These are phyloP conservation scores for Odontamblyopus rebecca DNA, from an alignment of 2,797 vertebrate species.

Conservation along the genomic window DNA sequence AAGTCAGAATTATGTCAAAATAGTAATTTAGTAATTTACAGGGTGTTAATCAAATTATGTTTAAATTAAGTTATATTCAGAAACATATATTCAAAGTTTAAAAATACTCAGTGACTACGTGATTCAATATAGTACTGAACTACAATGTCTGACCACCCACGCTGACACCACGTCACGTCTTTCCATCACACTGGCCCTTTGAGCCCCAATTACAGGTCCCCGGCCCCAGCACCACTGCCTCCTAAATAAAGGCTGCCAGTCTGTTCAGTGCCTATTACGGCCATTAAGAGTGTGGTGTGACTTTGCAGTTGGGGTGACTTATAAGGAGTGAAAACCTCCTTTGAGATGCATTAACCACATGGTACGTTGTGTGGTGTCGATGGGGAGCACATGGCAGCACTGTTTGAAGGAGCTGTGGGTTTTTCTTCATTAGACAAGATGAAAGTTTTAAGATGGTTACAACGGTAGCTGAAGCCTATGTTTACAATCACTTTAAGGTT, in stretches of 20 bases:
- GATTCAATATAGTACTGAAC: slow-evolving; percentile 46
- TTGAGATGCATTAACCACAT: slow-evolving; percentile 51
- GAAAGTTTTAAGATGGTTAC: slow-evolving; percentile 23
- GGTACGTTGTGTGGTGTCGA: slow-evolving; percentile 13
- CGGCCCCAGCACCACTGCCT: slow-evolving; percentile 36
- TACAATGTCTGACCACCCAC: slow-evolving; percentile 41
- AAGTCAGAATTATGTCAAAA: too few species aligned
- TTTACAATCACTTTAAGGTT: background rate
- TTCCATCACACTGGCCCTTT: slow-evolving; percentile 38
- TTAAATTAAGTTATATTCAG: too few species aligned
- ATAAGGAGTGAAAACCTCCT: slow-evolving; percentile 37
- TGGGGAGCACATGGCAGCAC: slow-evolving; percentile 56
- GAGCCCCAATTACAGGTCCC: slow-evolving; percentile 52
- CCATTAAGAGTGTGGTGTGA: slow-evolving; percentile 55
- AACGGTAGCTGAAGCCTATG: background rate
- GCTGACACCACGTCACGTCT: slow-evolving; percentile 29
- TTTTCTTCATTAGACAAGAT: slow-evolving; percentile 29
- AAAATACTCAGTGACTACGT: slow-evolving; percentile 22
- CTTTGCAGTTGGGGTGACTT: slow-evolving; percentile 41
- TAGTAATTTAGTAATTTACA: too few species aligned
- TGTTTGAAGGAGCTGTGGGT: slow-evolving; percentile 39
- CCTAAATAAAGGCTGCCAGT: slow-evolving; percentile 59
- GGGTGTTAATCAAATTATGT: too few species aligned
- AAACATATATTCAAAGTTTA: too few species aligned
- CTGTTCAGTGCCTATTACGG: slow-evolving; percentile 45